A percentile compares a stretch with the other conserved stretches of the same genome.
These are phyloP conservation scores for Artemia sp. DNA, from an alignment of 2,888 invertebrate species.

Conservation along the genomic window DNA sequence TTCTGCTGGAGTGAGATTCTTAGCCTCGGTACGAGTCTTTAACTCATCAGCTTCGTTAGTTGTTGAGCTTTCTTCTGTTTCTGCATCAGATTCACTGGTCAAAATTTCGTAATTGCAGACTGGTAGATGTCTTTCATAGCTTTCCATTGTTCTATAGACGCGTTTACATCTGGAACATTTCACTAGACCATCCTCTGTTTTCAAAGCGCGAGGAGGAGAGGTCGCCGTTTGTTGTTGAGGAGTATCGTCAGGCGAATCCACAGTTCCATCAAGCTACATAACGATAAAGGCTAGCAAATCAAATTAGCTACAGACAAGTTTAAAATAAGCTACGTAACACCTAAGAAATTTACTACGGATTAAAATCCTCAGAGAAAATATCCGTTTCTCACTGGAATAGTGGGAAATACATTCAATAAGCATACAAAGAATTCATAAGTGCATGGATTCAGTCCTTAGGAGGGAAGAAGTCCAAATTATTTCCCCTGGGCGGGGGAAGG, in stretches of 20 bases:
- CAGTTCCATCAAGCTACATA: conserved; percentile 47
- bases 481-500: too few species aligned
- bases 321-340: neutral
- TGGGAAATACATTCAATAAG: too few species aligned
- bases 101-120: conserved; percentile 50
- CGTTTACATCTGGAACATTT: conserved; percentile 73
- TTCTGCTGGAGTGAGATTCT: neutral
- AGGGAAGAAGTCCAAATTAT: too few species aligned
- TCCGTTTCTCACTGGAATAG: too few species aligned
- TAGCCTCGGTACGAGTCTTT: too few species aligned
- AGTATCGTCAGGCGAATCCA: conserved; percentile 34
- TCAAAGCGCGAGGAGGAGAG: conserved; percentile 25
- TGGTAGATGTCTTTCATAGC: conserved; percentile 57
- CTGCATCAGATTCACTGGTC: conserved; percentile 56
- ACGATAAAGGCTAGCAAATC: conserved; percentile 2
- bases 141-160: conserved; percentile 62
- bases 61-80: conserved; percentile 17
- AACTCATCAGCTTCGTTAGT: neutral
- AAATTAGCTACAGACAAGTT: neutral
- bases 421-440: too few species aligned
- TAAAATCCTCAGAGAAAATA: too few species aligned
- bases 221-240: conserved; percentile 18
- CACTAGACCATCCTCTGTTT: conserved; percentile 50
- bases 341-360: too few species aligned
- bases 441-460: too few species aligned